These are phyloP conservation scores for Oscheius sp. DNA, from an alignment of 2,888 invertebrate species.

Conservation along the genomic window DNA sequence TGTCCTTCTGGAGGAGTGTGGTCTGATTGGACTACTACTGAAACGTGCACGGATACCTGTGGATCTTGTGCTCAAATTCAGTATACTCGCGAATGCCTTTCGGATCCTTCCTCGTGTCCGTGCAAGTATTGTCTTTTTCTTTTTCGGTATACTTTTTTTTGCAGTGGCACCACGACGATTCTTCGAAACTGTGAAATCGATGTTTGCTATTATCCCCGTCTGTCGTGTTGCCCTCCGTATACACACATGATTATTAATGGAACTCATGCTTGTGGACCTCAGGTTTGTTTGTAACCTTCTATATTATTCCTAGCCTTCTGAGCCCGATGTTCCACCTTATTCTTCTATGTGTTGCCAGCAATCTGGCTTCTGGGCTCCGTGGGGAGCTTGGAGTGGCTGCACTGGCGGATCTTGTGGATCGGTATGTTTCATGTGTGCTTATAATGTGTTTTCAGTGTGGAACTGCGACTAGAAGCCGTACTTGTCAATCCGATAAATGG, in stretches of 20 bases:
- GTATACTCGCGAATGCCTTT: conserved; percentile 23
- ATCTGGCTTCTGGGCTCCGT: conserved; percentile 43
- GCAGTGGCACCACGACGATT: conserved; percentile 36
- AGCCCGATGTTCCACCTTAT: neutral
- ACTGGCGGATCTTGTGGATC: conserved; percentile 40
- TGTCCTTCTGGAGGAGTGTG: conserved; percentile 14
- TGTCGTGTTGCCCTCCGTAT: conserved; percentile 41
- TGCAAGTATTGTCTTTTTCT: conserved; percentile 19
- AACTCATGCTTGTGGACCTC: conserved; percentile 44
- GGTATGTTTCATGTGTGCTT: too few relatives aligned
- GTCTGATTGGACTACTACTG: conserved; percentile 20
- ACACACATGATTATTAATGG: conserved; percentile 33
- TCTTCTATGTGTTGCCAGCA: conserved; percentile 30
- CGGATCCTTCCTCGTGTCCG: conserved; percentile 14
- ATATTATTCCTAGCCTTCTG: neutral
- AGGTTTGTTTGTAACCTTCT: conserved; percentile 32
- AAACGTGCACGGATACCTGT: conserved; percentile 24
- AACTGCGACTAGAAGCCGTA: neutral
- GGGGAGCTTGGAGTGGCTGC: conserved; percentile 47
- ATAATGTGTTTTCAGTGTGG: too few relatives aligned
- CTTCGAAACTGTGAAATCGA: conserved; percentile 42
- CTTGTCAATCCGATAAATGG: conserved; percentile 13
- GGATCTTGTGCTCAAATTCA: conserved; percentile 30
- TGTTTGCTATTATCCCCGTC: conserved; percentile 45
- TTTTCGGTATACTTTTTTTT: neutral